Evolutionary conservation across 2,797 vertebrate species (phyloP).

Genomic region (Neostethus bicornis): DNA sequence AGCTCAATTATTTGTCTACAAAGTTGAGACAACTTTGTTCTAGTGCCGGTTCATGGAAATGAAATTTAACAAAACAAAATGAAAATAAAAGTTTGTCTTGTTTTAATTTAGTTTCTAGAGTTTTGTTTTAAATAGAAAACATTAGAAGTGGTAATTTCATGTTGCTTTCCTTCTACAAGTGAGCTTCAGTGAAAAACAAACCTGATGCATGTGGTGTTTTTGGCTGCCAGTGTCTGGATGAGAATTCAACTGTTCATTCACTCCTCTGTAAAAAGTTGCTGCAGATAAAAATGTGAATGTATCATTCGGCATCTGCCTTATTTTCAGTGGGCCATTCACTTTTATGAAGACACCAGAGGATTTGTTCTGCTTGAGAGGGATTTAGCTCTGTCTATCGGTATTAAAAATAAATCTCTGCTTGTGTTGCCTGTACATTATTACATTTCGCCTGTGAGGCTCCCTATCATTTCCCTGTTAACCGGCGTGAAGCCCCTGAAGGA

Average conservation of each 20-base stretch:
- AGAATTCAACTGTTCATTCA: constrained; percentile 31
- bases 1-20: too few relatives aligned
- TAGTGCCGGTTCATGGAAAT: too few relatives aligned
- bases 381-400: constrained; percentile 68
- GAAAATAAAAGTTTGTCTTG: too few relatives aligned
- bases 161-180: not conserved
- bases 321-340: constrained; percentile 35
- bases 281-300: constrained; percentile 35
- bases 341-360: constrained; percentile 61
- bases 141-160: too few relatives aligned
- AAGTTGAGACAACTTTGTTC: too few relatives aligned
- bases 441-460: constrained; percentile 52
- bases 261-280: constrained; percentile 9
- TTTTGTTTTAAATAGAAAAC: too few relatives aligned
- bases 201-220: not conserved
- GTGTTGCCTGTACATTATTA: constrained; percentile 63
- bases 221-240: constrained; percentile 25
- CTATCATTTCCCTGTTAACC: constrained; percentile 47
- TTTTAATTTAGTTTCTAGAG: too few relatives aligned
- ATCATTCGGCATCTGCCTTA: constrained; percentile 17
- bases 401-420: constrained; percentile 77
- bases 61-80: too few relatives aligned
- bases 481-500: constrained; percentile 38
- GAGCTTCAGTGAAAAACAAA: not conserved
- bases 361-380: constrained; percentile 70